Evolutionary conservation across 2,113 vertebrate genomes (phyloP), one percentile per base, ranked within the genome.

Genomic region (Lepisosteus osseus): DNA sequence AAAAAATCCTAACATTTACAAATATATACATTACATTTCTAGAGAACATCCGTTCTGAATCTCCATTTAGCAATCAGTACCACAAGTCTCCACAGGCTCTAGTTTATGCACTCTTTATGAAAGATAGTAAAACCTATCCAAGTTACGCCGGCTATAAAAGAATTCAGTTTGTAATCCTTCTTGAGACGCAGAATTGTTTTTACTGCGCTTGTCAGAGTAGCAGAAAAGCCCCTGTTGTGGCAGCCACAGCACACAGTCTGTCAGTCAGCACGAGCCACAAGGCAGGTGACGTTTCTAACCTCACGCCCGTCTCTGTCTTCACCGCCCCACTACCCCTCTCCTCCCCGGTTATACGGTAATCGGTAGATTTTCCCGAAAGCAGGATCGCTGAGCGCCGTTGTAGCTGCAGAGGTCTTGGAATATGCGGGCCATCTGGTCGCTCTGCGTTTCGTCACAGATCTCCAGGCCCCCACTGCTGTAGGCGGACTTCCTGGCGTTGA

Each of bases 281-380:
- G 47, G 1, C 47, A 51, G 47, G 9, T 5, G 5, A 6, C 5
- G 5, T 51, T 9, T 9, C 47, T 51, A 51, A 6, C 47, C 47
- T 51, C 9, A 51, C 47, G 1, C 47, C 47, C 9, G 1, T 6
- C 47, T 51, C 47, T 9, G 1, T 1, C 47, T 9, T 6, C 2
- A 51, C 47, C 5, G 15, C 47, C 47, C 47, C 47, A 51, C 5
- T 59, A 59, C 3, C 12, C n/a, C 14, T n/a, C 61, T 63, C 51
- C 51, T 71, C 29, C 29, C 17, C 7, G 61, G 55, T 93, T 85
- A 98, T 77, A 94, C 97, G 0, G 96, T 96, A 72, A 99, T 99
- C 78, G 95, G 92, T 55, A 95, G 89, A 83, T 90, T 96, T 74
- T 98, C 96, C 74, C 96, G 88, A 86, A 95, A 99, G 76, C 95